Conservation (phyloP, 2,113 vertebrate species). For the Chionomys nivalis region DNA sequence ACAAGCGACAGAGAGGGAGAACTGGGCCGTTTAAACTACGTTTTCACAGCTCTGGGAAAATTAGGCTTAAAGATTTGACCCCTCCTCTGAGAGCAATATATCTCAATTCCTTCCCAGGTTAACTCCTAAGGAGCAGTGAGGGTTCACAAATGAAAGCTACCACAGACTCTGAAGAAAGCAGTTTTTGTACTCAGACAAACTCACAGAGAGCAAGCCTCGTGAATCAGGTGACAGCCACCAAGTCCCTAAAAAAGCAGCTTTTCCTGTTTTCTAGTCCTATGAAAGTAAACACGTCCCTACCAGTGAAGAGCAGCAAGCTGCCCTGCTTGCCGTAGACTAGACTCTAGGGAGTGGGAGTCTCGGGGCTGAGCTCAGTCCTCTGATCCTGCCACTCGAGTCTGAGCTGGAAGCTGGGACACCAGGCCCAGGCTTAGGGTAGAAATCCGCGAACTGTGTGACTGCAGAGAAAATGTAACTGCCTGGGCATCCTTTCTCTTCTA, state of each 20-base stretch:
- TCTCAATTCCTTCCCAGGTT: slow-evolving; percentile 17
- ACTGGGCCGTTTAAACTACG: not conserved
- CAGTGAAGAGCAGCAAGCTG: slow-evolving; percentile 4
- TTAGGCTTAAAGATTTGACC: not conserved
- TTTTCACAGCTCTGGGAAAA: slow-evolving; percentile 16
- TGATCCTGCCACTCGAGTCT: not conserved
- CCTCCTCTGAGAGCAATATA: slow-evolving; percentile 11
- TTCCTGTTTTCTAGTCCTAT: slow-evolving; percentile 8
- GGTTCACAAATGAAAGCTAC: slow-evolving; percentile 3
- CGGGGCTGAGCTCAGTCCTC: not conserved
- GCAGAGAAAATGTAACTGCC: not conserved
- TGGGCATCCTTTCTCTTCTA: not conserved
- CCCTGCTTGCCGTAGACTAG: not conserved
- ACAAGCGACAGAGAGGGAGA: not conserved
- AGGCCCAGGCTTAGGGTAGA: not conserved
- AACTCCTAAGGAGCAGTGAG: not conserved
- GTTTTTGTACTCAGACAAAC: not conserved
- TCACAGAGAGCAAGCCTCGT: slow-evolving; percentile 4
- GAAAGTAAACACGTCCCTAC: slow-evolving; percentile 9
- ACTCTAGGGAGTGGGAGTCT: not conserved
- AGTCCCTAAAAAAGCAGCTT: not conserved
- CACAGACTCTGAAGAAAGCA: slow-evolving; percentile 38
- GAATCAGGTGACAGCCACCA: slow-evolving; percentile 38
- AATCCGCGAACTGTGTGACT: not conserved
- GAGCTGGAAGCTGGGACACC: not conserved